These are phyloP conservation scores for Rachycentron canadum DNA, from an alignment of 2,797 vertebrate species.

Conservation along the genomic window DNA sequence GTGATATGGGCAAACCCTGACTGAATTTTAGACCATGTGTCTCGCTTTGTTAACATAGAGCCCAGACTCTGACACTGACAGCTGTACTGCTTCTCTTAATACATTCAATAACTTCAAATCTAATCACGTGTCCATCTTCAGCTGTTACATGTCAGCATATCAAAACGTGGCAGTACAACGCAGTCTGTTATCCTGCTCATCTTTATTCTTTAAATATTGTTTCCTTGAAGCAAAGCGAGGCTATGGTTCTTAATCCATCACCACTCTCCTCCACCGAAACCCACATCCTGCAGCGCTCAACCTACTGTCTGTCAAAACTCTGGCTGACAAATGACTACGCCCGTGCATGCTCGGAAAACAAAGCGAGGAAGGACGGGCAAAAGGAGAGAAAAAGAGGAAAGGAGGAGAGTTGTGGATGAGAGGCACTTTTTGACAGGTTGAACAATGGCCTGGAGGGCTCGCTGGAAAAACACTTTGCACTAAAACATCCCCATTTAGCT, in stretches of 20 bases:
- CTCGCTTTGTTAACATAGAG: too few relatives aligned
- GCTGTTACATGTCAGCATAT: neutral
- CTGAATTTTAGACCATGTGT: too few relatives aligned
- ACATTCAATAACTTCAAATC: neutral
- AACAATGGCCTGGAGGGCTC: constrained; percentile 65
- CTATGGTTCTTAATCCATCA: constrained; percentile 59
- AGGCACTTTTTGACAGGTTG: constrained; percentile 64
- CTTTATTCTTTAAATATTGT: constrained; percentile 39
- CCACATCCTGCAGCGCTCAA: constrained; percentile 51
- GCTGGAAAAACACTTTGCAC: constrained; percentile 64
- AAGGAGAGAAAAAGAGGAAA: constrained; percentile 31
- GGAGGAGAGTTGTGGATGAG: constrained; percentile 56
- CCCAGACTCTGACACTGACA: neutral
- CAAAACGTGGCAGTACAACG: neutral
- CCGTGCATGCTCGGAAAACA: constrained; percentile 48
- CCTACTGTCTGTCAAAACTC: constrained; percentile 57
- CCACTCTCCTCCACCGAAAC: constrained; percentile 51
- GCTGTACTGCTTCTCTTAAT: neutral
- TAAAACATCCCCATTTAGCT: constrained; percentile 43
- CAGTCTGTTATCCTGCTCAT: constrained; percentile 18
- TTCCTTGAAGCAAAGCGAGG: constrained; percentile 15
- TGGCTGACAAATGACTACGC: constrained; percentile 57
- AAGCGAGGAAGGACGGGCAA: constrained; percentile 55
- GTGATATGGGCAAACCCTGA: too few relatives aligned
- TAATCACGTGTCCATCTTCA: neutral